Base-by-base conservation (phyloP, 2,113 vertebrate genomes). In the Tonatia bakeri region DNA sequence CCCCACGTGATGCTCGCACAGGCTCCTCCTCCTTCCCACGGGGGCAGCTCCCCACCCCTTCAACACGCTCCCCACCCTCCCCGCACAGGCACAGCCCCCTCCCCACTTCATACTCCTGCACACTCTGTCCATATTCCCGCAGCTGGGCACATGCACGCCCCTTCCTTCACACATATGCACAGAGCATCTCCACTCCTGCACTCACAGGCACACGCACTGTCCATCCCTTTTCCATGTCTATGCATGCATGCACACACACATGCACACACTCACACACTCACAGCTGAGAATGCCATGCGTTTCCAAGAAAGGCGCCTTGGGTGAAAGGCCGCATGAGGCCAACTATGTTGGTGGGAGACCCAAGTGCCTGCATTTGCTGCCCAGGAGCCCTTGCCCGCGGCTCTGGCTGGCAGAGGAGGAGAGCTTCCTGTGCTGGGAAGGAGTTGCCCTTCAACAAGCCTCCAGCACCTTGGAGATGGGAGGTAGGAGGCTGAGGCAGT, bases 361-460 rank as follows among this genome's bases (percentile, higher is more conserved):
- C 0, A 4, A 14, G 33, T 40, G 69, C 45, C 64, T 12, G 79
- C 9, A 2, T 8, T 0, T 0, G 85, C 56, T 64, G 83, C 90
- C 52, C 77, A 22, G 11, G 43, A n/a, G n/a, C 70, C 75, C 59
- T 22, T 1, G 40, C 47, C 65, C 50, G n/a, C 43, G 47, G 7
- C 87, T 97, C 80, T 52, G 86, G 95, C 90, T 56, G 56, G 88
- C 73, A 13, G 89, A 84, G 95, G 15, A 31, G 31, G 70, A 73
- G 76, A 3, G 61, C 79, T 56, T 28, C n/a, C 87, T 91, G 33
- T 17, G 22, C 10, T 15, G 43, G 67, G 82, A 95, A 90, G 89
- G 61, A 97, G 26, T 2, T 82, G 92, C 84, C 94, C 95, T 95
- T 97, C 79, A 45, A 61, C 76, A 81, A 31, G 52, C 26, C 80